These are phyloP conservation scores for Lampris incognitus DNA, from an alignment of 2,113 vertebrate genomes.

Conservation along the genomic window DNA sequence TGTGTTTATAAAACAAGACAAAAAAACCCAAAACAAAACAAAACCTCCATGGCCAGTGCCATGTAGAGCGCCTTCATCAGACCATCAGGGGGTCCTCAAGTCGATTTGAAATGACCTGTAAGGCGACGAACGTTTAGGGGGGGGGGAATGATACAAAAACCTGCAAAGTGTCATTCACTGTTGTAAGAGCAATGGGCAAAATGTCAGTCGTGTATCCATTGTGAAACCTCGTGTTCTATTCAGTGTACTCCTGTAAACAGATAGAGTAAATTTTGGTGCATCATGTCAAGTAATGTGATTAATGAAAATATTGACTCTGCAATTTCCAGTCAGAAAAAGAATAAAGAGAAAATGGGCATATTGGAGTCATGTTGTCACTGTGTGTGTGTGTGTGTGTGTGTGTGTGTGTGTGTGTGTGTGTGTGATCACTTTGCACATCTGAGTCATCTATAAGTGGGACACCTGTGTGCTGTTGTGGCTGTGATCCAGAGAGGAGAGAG, in stretches of 20 bases:
- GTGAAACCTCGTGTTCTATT: constrained; percentile 95
- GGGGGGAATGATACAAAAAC: constrained; percentile 67
- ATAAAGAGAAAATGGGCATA: constrained; percentile 87
- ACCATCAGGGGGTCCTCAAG: constrained; percentile 62
- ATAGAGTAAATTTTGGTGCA: constrained; percentile 93
- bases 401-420: constrained; percentile 32
- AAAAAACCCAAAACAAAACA: constrained; percentile 50
- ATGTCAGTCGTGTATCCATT: constrained; percentile 93
- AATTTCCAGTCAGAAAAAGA: constrained; percentile 93
- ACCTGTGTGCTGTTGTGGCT: constrained; percentile 17
- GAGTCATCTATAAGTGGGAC: not conserved
- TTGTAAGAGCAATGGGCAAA: constrained; percentile 92
- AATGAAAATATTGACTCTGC: constrained; percentile 90
- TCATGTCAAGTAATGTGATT: constrained; percentile 96
- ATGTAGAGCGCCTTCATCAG: constrained; percentile 69
- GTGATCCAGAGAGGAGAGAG: constrained; percentile 38
- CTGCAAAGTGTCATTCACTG: constrained; percentile 85
- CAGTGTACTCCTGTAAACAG: constrained; percentile 95
- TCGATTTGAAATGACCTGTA: constrained; percentile 73
- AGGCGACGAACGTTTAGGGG: constrained; percentile 49
- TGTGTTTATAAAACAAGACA: constrained; percentile 74
- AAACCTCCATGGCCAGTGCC: constrained; percentile 67
- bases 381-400: constrained; percentile 33
- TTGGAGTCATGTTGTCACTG: constrained; percentile 50
- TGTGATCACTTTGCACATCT: not conserved